Evolutionary conservation across 2,797 vertebrate genomes (phyloP).

Genomic region (Gymnopithys bicolor): DNA sequence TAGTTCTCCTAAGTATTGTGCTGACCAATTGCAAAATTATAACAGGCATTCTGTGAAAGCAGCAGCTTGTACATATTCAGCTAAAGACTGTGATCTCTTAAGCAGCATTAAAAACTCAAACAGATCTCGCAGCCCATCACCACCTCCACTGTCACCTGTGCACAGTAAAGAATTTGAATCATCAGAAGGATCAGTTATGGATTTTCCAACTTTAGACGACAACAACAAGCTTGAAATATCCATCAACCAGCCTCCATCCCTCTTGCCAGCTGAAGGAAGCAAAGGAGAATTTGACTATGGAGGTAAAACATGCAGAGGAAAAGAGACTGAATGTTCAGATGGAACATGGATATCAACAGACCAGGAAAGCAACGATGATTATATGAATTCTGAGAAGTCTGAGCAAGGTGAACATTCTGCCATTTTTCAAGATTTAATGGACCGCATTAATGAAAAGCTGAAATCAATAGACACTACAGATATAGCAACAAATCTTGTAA

Average conservation of each 20-base stretch:
- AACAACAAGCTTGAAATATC: constrained; percentile 70
- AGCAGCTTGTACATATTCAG: constrained; percentile 59
- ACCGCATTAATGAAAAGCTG: constrained; percentile 90
- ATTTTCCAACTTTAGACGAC: constrained; percentile 74
- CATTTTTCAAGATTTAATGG: constrained; percentile 87
- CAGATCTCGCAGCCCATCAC: constrained; percentile 85
- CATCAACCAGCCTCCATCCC: constrained; percentile 82
- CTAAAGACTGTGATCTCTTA: constrained; percentile 66
- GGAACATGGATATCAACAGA: constrained; percentile 32
- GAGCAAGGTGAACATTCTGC: constrained; percentile 77
- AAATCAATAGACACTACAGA: constrained; percentile 87
- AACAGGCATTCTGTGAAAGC: constrained; percentile 64
- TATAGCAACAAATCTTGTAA: constrained; percentile 73
- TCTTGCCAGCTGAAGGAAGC: constrained; percentile 82
- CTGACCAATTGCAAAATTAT: constrained; percentile 71
- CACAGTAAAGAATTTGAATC: constrained; percentile 81
- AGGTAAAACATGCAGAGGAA: constrained; percentile 49
- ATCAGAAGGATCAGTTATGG: constrained; percentile 71
- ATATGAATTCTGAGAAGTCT: constrained; percentile 52
- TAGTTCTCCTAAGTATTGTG: constrained; percentile 74
- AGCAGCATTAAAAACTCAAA: constrained; percentile 70
- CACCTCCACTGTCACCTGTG: constrained; percentile 89
- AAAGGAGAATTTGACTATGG: constrained; percentile 17
- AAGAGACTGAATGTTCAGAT: constrained; percentile 1
- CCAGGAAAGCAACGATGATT: constrained; percentile 52